A percentile compares a stretch with the other conserved stretches of the same genome.
phyloP scores from a whole-genome alignment of 2,888 invertebrate species.

The Coecobrya sp. region DNA sequence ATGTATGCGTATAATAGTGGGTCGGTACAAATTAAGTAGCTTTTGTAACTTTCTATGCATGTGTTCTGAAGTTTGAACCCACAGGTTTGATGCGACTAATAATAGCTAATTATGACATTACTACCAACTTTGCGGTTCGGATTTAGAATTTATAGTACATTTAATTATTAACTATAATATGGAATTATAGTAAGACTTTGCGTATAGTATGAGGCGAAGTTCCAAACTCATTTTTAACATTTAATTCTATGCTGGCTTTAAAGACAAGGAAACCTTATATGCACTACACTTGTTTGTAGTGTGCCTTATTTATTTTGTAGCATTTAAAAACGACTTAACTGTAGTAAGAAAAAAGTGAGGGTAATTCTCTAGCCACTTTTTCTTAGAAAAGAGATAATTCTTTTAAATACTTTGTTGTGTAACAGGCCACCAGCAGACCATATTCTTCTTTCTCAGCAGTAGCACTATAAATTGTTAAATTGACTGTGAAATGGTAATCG shows the following conservation, averaged over 20 bases:
- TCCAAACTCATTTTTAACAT: too few species aligned
- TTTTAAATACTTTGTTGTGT: not conserved
- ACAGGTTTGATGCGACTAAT: too few species aligned
- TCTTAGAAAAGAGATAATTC: not conserved
- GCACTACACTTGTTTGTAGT: not conserved
- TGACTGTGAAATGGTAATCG: conserved; percentile 69
- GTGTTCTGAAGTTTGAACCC: too few species aligned
- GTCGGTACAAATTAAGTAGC: too few species aligned
- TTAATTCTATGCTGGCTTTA: not conserved
- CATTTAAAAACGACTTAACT: conserved; percentile 9
- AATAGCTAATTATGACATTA: too few species aligned
- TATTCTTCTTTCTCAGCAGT: not conserved
- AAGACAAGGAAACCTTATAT: not conserved
- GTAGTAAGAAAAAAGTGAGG: conserved; percentile 17
- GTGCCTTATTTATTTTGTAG: conserved; percentile 19
- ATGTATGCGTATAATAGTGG: too few species aligned
- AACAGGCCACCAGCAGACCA: not conserved
- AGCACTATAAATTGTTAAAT: conserved; percentile 58
- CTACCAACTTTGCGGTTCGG: too few species aligned
- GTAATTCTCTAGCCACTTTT: not conserved
- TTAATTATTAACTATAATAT: too few species aligned
- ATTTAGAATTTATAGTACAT: too few species aligned
- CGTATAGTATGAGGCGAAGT: too few species aligned
- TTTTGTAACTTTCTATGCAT: too few species aligned
- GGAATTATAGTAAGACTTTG: too few species aligned